Base-by-base conservation (phyloP, 2,797 vertebrate genomes). In the Rhynchonycteris naso region DNA sequence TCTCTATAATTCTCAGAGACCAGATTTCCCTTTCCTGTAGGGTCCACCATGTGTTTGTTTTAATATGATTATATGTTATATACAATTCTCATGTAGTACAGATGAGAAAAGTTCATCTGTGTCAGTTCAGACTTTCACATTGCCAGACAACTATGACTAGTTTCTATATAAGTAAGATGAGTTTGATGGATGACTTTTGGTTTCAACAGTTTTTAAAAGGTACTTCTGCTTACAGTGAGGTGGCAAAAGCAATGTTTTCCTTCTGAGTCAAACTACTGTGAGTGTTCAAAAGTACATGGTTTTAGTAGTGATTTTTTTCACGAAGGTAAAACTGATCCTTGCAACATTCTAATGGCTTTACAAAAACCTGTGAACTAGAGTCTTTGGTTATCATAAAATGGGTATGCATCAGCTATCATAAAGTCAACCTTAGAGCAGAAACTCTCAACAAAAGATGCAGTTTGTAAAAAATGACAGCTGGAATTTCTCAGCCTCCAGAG, bases 401-500 rank as follows among this genome's bases (percentile, higher is more conserved):
- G 50, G 30, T 84, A 47, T 82, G 21, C 11, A 24, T 96, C 1
- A 82, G 9, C 96, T 96, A 52, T 0, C 78, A 1, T 66, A 90
- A 94, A 95, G 87, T 5, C 22, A 94, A 28, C 15, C 15, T 94
- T 63, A 33, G 8, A 30, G 91, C 81, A 22, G n/a, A 52, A 58
- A 65, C 71, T 97, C 90, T 96, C 89, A 88, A 91, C 91, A 74
- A 78, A 88, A 94, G 65, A 89, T 72, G 21, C 59, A 88, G 3
- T 47, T 97, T 94, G 19, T 97, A 92, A 92, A 88, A 69, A 81
- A 72, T 66, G 92, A 96, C 92, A 95, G 24, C 50, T 97, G 93
- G 82, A 94, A 97, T 97, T 96, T 56, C 63, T 97, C 97, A 82
- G 15, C 52, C 72, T 68, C 97, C 95, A 61, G 50, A 81, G 95